Evolutionary conservation across 1,140 invertebrate genomes (phyloP), one percentile per base, ranked within the genome.

Genomic region (Sarcophaga peregrina): DNA sequence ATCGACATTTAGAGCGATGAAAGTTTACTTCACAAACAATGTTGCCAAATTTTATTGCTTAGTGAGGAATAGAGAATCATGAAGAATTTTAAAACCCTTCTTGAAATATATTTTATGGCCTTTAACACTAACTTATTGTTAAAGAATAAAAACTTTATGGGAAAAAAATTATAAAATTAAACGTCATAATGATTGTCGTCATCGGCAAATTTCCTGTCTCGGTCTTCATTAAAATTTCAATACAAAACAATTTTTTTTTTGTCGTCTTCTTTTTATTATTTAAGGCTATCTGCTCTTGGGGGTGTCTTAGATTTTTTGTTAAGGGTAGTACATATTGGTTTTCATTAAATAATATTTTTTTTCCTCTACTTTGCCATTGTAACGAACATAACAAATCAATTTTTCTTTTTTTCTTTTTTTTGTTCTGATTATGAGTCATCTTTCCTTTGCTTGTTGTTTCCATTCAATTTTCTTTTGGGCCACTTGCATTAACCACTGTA

Each of bases 201-300:
- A 9, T 68, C n/a, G 9, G 20, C 62, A 68, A 68, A 68, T 68
- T 68, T 68, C 62, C 62, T 68, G 62, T 68, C 8, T 68, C 10
- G 62, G 62, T 25, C 62, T 68, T 68, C 17, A 68, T 68, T 20
- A 68, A 68, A 68, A 68, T 68, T 58, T 68, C 62, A 25, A 20
- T 20, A 68, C n/a, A 68, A 68, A 68, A 68, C 10, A 5, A 58
- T 15, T 15, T 15, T 58, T 58, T 15, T n/a, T n/a, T n/a, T 7
- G 52, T 5, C 17, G 7, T 17, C 17, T 68, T 68, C 11, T 68
- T 68, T 68, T 68, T 20, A 6, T 5, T 62, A n/a, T 62, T 62
- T 62, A 68, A 9, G 17, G n/a, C 15, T 0, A 68, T 17, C 17
- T n/a, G 62, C 8, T 68, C 7, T 15, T n/a, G 13, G 7, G 54